These are phyloP conservation scores for Holacanthella duospinosa DNA, from an alignment of 2,888 invertebrate species.

Conservation along the genomic window DNA sequence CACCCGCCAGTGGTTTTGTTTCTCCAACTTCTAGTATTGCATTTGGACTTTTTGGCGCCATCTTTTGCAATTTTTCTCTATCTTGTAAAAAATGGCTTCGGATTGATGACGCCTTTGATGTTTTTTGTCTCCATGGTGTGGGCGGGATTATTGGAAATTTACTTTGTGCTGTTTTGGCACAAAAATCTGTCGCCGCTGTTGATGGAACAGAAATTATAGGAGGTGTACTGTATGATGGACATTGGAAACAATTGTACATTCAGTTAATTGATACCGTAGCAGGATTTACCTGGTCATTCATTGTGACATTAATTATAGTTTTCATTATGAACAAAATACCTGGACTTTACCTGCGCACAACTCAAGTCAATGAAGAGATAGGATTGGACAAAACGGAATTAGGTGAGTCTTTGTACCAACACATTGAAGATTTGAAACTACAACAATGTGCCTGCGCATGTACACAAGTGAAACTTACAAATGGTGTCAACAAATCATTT, in stretches of 20 bases:
- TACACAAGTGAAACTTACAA: background rate
- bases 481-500: background rate
- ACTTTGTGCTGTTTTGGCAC: constrained; percentile 32
- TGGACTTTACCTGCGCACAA: constrained; percentile 28
- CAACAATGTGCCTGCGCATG: background rate
- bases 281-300: constrained; percentile 27
- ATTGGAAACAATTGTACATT: constrained; percentile 29
- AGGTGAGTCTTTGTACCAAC: constrained; percentile 29
- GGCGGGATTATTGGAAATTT: constrained; percentile 27
- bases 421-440: constrained; percentile 22
- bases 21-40: constrained; percentile 21
- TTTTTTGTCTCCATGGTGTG: constrained; percentile 31
- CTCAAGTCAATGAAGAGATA: constrained; percentile 22
- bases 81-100: constrained; percentile 19
- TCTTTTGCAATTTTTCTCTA: constrained; percentile 28
- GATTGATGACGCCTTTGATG: constrained; percentile 32
- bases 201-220: constrained; percentile 30
- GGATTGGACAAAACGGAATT: constrained; percentile 28
- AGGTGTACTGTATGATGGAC: constrained; percentile 32
- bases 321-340: constrained; percentile 32
- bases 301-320: constrained; percentile 25
- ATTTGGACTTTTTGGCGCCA: constrained; percentile 30
- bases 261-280: constrained; percentile 26
- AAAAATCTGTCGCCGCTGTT: constrained; percentile 27
- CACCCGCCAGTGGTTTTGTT: constrained; percentile 26